Evolutionary conservation across 2,113 vertebrate genomes (phyloP).

Genomic region (Psittacus erithacus): DNA sequence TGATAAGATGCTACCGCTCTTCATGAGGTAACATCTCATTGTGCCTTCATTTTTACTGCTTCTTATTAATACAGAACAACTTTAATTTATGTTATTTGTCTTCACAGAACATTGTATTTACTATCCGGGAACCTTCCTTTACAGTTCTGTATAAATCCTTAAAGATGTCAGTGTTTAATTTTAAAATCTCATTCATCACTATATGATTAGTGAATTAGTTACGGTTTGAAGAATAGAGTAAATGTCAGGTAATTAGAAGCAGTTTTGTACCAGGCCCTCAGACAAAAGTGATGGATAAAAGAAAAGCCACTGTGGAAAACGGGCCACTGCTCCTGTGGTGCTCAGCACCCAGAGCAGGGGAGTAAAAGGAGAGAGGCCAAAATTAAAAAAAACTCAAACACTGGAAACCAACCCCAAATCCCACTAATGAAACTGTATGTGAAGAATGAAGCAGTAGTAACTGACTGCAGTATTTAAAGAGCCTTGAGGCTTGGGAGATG

Average conservation of each 20-base stretch:
- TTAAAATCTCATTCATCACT: constrained; percentile 51
- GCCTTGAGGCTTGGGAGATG: background rate
- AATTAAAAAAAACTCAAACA: accelerated
- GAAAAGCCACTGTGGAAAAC: background rate
- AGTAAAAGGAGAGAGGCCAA: background rate
- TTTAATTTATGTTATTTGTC: constrained; percentile 46
- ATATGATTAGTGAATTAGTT: constrained; percentile 33
- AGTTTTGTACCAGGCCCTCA: background rate
- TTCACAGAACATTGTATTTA: constrained; percentile 33
- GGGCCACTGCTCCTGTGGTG: background rate
- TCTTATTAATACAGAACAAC: background rate
- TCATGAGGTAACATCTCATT: constrained; percentile 11
- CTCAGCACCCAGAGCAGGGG: background rate
- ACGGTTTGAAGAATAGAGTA: constrained; percentile 43
- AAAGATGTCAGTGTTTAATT: constrained; percentile 43
- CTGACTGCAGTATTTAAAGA: background rate
- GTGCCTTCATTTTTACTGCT: background rate
- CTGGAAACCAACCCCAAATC: background rate
- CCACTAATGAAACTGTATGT: background rate
- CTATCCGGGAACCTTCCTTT: background rate
- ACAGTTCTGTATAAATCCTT: constrained; percentile 28
- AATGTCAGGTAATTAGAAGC: background rate
- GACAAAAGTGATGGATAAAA: background rate
- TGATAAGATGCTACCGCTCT: background rate
- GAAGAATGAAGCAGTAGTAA: background rate